Base-by-base conservation (phyloP, 1,140 invertebrate species). In the Sogatella furcifera region DNA sequence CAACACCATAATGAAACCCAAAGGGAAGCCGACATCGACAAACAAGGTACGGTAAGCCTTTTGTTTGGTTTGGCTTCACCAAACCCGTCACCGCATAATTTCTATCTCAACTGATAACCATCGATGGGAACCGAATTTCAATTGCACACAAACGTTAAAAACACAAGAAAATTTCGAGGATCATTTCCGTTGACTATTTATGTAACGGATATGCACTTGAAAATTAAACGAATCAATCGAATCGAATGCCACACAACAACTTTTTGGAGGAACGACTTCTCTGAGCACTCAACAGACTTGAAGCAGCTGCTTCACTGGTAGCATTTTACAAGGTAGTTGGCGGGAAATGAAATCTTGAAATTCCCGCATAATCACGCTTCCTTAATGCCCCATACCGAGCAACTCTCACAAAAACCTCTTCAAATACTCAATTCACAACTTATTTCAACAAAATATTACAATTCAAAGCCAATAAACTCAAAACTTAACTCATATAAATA, bases 341-440 rank as follows among this genome's bases (percentile, higher is more conserved):
- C 46, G 46, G 15, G 46, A 49, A 49, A 6, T 49, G 15, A 49
- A 49, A 49, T 19, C 46, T 49, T 49, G 46, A 49, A 49, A 49
- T 49, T 49, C 46, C 46, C 46, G 46, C 46, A 49, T 49, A 49
- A 49, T 49, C 46, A 49, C 46, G 21, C 21, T 49, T 49, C 21
- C 46, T 22, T 44, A 1, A 4, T 19, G 46, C 46, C 46, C 46
- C 21, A 22, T 11, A 49, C 46, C 21, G 46, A 49, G 46, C 46
- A 49, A 38, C 34, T 4, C 3, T 10, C 5, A 38, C 34, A 13
- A 38, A 38, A 38, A 38, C 34, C 5, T 38, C 34, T 38, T 11
- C 11, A 4, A 13, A 9, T 38, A 13, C 34, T 38, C 34, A 38
- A 38, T 38, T 11, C 2, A 38, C 34, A 9, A 13, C 34, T 1